Base-by-base conservation (phyloP, 2,888 invertebrate species). In the Leucoma salicis region DNA sequence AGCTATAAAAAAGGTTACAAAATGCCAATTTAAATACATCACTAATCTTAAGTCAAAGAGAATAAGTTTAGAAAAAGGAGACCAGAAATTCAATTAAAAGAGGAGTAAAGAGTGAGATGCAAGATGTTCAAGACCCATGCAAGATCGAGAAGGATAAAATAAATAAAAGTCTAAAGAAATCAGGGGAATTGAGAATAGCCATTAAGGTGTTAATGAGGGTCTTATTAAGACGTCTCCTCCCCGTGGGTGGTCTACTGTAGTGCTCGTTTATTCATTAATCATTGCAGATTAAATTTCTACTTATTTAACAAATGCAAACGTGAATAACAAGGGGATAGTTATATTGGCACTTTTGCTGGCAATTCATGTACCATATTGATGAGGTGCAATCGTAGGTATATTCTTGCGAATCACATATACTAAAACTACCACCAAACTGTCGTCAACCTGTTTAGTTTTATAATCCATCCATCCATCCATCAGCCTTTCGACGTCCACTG, bases 191-290 rank as follows among this genome's bases (percentile, higher is more conserved):
- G 85, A 84, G 85, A 86, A 87, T 84, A 82, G 78, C 86, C 84
- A 86, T 87, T 84, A 86, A 87, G 87, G 88, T 89, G 88, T 87
- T 89, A 88, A 89, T 87, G 85, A 87, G 87, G 79, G 78, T 78
- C 86, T 87, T 89, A 89, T 89, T 87, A 87, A 89, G 88, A 84
- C 84, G 85, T 88, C 85, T 83, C 78, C 82, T 77, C 82, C 80
- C 81, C 47, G 78, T 87, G 88, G 88, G 88, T 87, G 88, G 88
- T 88, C 88, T 74, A 74, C 70, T 73, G 72, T 72, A 71, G 70
- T 76, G 74, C 61, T 75, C 72, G 74, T 77, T 83, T 78, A 77
- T 81, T 78, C 84, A 82, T 86, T 88, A 83, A 86, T 87, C 87
- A 80, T 70, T 68, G 64, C 72, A 70, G 82, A 79, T 82, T 82